Evolutionary conservation across 2,888 invertebrate species (phyloP).

Genomic region (Galeruca laticollis): DNA sequence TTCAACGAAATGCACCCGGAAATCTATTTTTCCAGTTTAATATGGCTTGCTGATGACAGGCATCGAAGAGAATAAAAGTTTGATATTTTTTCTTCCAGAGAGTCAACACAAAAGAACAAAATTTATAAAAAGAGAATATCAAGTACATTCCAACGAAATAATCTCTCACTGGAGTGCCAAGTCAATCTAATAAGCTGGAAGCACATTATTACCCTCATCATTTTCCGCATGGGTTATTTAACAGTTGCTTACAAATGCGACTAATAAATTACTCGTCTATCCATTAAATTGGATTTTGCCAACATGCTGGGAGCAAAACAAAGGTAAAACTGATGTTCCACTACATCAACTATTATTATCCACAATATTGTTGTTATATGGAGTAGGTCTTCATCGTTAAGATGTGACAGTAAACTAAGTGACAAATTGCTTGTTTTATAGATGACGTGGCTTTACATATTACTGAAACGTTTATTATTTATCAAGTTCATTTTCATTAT

Average conservation of each 20-base stretch:
- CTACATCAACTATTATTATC: neutral
- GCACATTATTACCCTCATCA: neutral
- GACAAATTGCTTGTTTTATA: too few relatives aligned
- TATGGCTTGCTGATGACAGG: too few relatives aligned
- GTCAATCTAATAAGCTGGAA: neutral
- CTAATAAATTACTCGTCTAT: neutral
- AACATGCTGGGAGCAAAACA: neutral
- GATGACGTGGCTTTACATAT: too few relatives aligned
- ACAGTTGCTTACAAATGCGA: neutral
- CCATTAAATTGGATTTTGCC: neutral
- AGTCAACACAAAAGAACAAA: neutral
- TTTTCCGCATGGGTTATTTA: constrained; percentile 1
- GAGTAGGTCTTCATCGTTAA: too few relatives aligned
- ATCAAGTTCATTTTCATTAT: too few relatives aligned
- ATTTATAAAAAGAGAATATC: neutral
- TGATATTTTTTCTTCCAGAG: neutral
- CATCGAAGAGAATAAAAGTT: neutral
- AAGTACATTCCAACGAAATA: neutral
- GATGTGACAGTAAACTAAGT: too few relatives aligned
- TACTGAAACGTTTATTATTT: too few relatives aligned
- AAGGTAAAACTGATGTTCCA: neutral
- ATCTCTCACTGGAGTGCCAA: neutral
- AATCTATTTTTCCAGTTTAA: neutral
- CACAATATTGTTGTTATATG: too few relatives aligned
- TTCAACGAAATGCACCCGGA: neutral